Evolutionary conservation across 2,113 vertebrate genomes (phyloP).

Genomic region (Bos indicus): DNA sequence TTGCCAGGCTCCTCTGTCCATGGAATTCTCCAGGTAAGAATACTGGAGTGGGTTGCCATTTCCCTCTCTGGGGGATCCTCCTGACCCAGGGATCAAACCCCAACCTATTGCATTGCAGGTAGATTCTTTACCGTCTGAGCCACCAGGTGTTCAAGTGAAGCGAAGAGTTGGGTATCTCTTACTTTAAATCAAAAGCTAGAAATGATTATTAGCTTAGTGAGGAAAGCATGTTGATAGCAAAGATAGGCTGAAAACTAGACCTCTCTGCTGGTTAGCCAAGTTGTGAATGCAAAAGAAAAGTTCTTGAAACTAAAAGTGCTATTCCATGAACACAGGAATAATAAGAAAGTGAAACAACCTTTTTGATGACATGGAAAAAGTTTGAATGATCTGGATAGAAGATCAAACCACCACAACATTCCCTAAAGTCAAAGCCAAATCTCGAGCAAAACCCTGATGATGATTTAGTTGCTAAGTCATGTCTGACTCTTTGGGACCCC

Average conservation of each 20-base stretch:
- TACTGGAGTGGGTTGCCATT: not conserved
- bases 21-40: not conserved
- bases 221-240: not conserved
- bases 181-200: not conserved
- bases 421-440: not conserved
- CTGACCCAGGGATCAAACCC: not conserved
- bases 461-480: not conserved
- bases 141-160: not conserved
- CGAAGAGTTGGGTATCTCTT: not conserved
- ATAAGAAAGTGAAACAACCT: not conserved
- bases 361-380: not conserved
- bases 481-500: fast-evolving
- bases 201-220: not conserved
- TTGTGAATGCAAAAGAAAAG: not conserved
- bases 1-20: not conserved
- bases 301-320: not conserved
- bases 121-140: not conserved
- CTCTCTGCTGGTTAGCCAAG: not conserved
- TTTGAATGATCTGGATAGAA: not conserved
- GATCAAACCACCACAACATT: not conserved
- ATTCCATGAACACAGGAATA: not conserved
- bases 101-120: not conserved
- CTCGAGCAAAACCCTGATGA: not conserved
- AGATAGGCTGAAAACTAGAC: not conserved
- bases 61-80: not conserved